These are phyloP conservation scores for Julus scanicus DNA, from an alignment of 2,888 invertebrate species.

Conservation along the genomic window DNA sequence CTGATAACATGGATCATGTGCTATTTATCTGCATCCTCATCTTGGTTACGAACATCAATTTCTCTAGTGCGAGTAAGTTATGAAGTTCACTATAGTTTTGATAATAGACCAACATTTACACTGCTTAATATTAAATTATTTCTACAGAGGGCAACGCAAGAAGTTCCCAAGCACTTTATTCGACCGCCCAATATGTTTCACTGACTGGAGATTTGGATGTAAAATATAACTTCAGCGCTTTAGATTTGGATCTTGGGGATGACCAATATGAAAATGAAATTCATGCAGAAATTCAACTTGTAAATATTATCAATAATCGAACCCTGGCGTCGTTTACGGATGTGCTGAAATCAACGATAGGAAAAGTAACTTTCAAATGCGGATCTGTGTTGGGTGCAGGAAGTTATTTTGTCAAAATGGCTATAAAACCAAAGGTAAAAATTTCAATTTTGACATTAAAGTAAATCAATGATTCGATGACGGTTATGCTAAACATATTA, in stretches of 20 bases:
- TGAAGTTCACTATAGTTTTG: not conserved
- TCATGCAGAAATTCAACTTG: not conserved
- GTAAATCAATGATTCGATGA: no score
- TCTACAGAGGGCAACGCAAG: constrained; percentile 4
- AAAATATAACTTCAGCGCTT: constrained; percentile 12
- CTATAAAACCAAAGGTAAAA: constrained; percentile 45
- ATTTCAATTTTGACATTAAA: not conserved
- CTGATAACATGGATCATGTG: constrained; percentile 43
- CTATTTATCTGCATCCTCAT: not conserved
- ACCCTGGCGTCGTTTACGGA: not conserved
- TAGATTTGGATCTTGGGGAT: not conserved
- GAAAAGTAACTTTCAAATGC: constrained; percentile 54
- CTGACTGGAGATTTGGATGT: constrained; percentile 52
- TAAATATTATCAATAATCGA: not conserved
- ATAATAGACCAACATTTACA: not conserved
- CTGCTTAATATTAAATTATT: not conserved
- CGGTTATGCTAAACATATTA: not conserved
- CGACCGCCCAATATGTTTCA: constrained; percentile 49
- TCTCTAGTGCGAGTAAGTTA: not conserved
- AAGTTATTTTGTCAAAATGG: constrained; percentile 30
- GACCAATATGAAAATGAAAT: not conserved
- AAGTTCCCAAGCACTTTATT: constrained; percentile 45
- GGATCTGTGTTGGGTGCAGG: constrained; percentile 50
- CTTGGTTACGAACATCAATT: not conserved
- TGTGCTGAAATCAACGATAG: not conserved